phyloP scores from a whole-genome alignment of 2,888 invertebrate species.

The Neoascia interrupta region DNA sequence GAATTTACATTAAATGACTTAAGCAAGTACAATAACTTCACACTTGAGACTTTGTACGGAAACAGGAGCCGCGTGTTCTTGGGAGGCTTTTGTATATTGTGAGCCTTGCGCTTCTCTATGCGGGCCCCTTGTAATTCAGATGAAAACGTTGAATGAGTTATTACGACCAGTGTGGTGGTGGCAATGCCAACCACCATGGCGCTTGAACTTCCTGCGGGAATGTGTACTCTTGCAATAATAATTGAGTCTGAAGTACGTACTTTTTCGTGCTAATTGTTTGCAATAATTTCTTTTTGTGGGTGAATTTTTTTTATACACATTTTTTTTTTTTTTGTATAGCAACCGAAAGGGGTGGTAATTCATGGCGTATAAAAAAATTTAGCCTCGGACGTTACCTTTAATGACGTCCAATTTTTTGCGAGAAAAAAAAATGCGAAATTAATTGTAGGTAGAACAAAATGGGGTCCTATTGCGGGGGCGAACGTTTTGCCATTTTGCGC shows the following conservation, averaged over 20 bases:
- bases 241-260: constrained; percentile 32
- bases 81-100: no score
- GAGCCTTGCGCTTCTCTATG: no score
- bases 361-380: no score
- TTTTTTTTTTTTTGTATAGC: no score
- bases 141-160: constrained; percentile 49
- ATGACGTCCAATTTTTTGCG: no score
- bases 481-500: no score
- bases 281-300: not conserved
- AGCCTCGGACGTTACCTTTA: no score
- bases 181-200: not conserved
- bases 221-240: constrained; percentile 29
- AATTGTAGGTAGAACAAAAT: no score
- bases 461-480: no score
- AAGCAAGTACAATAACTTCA: constrained; percentile 41
- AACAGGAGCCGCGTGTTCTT: constrained; percentile 9
- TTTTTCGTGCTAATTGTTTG: constrained; percentile 15
- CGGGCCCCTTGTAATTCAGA: constrained; percentile 28
- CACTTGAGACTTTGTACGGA: constrained; percentile 54
- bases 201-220: constrained; percentile 11
- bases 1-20: constrained; percentile 46
- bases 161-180: constrained; percentile 5
- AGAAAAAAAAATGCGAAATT: no score
- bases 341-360: no score
- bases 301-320: no score